Percentiles rank a stretch among this genome's conserved stretches.
phyloP scores from a whole-genome alignment of 2,113 vertebrate genomes.

The Mormoops blainvillei region DNA sequence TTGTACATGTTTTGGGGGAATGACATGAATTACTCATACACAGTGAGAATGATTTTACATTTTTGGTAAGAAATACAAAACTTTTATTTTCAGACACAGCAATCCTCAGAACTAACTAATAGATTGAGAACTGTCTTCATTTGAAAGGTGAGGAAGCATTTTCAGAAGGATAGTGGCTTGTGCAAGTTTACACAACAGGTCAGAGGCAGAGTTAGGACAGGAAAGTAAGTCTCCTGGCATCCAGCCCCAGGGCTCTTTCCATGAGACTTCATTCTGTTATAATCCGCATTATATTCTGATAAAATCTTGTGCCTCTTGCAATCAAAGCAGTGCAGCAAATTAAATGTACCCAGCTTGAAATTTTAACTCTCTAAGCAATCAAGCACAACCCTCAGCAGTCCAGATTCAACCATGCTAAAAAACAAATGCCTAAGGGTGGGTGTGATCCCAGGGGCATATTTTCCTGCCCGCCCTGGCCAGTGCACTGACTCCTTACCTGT shows the following conservation, averaged over 20 bases:
- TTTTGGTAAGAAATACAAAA: slow-evolving; percentile 22
- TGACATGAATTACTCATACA: neutral
- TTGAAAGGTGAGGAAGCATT: slow-evolving; percentile 6
- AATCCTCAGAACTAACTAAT: neutral
- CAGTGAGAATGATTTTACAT: neutral
- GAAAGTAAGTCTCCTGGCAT: neutral
- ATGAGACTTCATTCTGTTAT: neutral
- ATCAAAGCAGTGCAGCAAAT: neutral
- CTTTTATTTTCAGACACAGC: neutral
- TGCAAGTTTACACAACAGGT: neutral
- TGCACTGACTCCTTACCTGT: slow-evolving; percentile 83
- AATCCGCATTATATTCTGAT: neutral
- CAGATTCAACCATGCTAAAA: neutral
- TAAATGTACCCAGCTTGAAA: neutral
- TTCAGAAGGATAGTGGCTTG: neutral
- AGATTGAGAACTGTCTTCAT: neutral
- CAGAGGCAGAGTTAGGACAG: neutral
- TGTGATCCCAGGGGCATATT: neutral
- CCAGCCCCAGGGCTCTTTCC: neutral
- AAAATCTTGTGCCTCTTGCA: neutral
- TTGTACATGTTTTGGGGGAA: neutral
- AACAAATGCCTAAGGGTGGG: neutral
- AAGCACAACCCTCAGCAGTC: neutral
- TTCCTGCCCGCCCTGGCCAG: neutral
- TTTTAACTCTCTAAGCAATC: neutral